These are phyloP conservation scores for Artemia sinica DNA, from an alignment of 2,888 invertebrate species.

Conservation along the genomic window DNA sequence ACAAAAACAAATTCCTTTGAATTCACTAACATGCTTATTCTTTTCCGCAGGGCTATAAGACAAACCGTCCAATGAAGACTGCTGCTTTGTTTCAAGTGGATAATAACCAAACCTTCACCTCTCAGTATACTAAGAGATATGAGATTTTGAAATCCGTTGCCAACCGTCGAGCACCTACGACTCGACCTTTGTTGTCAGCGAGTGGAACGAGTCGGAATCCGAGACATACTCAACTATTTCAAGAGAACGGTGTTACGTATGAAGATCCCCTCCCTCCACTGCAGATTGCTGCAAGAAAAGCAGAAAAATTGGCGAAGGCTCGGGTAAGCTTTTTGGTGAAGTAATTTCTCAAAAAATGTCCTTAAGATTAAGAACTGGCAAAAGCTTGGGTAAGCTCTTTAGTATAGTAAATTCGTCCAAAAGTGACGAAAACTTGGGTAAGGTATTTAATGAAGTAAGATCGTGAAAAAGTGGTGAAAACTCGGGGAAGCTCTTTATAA, in stretches of 20 bases:
- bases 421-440: too few species aligned
- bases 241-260: constrained; percentile 63
- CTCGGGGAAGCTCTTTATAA: too few species aligned
- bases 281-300: constrained; percentile 58
- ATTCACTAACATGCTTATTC: too few species aligned
- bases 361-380: too few species aligned
- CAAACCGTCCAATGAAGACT: constrained; percentile 52
- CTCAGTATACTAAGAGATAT: constrained; percentile 46
- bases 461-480: too few species aligned
- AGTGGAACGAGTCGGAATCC: constrained; percentile 37
- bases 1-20: too few species aligned
- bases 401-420: too few species aligned
- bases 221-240: constrained; percentile 63
- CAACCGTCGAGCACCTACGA: constrained; percentile 41
- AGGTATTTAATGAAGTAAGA: too few species aligned
- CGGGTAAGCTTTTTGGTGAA: background rate
- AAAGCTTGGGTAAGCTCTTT: too few species aligned
- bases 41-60: constrained; percentile 33
- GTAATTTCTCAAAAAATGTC: too few species aligned
- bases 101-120: constrained; percentile 51
- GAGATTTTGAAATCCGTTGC: constrained; percentile 56
- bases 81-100: constrained; percentile 58
- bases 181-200: constrained; percentile 42
- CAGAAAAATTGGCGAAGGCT: constrained; percentile 60
- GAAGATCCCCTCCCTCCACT: constrained; percentile 66